phyloP scores from a whole-genome alignment of 2,888 invertebrate species.

The Scotopteryx bipunctaria region DNA sequence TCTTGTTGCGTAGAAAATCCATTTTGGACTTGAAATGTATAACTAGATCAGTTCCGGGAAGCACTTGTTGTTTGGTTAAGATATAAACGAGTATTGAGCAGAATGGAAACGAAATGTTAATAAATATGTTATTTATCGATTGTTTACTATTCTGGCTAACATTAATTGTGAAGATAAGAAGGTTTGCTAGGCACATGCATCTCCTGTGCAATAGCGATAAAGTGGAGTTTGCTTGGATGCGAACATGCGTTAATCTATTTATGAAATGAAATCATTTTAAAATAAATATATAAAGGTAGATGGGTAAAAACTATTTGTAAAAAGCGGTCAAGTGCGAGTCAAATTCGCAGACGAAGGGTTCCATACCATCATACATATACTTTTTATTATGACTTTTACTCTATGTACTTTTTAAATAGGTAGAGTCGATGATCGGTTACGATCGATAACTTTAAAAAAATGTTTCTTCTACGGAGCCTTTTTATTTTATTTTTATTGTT shows the following conservation, averaged over 20 bases:
- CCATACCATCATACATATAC: too few relatives aligned
- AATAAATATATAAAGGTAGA: too few relatives aligned
- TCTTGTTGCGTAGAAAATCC: slow-evolving; percentile 1
- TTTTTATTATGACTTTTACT: too few relatives aligned
- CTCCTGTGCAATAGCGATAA: slow-evolving; percentile 14
- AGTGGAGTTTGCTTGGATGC: background rate
- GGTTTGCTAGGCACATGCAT: slow-evolving; percentile 13
- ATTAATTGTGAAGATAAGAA: slow-evolving; percentile 20
- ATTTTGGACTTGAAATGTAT: slow-evolving; percentile 8
- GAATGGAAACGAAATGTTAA: slow-evolving; percentile 23
- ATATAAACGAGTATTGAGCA: slow-evolving; percentile 11
- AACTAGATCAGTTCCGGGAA: slow-evolving; percentile 20
- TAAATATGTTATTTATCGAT: slow-evolving; percentile 27
- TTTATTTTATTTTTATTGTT: too few relatives aligned
- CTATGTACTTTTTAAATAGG: too few relatives aligned
- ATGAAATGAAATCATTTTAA: background rate
- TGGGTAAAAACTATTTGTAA: too few relatives aligned
- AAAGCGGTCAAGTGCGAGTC: too few relatives aligned
- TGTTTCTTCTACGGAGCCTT: too few relatives aligned
- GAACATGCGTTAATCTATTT: background rate
- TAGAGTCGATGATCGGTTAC: too few relatives aligned
- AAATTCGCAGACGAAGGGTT: too few relatives aligned
- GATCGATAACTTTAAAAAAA: too few relatives aligned
- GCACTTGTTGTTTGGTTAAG: slow-evolving; percentile 12
- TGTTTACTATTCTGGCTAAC: slow-evolving; percentile 22